Percentiles rank a stretch among this genome's conserved stretches.
phyloP scores from a whole-genome alignment of 2,888 invertebrate species.

The Hypolimnas misippus region DNA sequence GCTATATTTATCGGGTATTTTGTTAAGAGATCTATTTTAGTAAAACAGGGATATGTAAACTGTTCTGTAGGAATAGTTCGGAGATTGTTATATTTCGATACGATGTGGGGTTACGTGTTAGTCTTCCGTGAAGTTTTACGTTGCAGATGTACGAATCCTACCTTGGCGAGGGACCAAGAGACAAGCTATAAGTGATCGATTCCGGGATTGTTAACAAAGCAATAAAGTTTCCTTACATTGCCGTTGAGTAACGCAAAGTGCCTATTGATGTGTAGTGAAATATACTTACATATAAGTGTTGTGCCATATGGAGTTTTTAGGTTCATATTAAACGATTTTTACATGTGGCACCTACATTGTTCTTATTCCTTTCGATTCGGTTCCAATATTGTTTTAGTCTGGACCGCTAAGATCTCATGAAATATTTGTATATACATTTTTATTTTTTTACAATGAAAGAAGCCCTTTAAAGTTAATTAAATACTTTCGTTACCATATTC shows the following conservation, averaged over 20 bases:
- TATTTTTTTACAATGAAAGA: constrained; percentile 15
- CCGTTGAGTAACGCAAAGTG: constrained; percentile 57
- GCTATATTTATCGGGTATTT: constrained; percentile 17
- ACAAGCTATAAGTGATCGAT: constrained; percentile 28
- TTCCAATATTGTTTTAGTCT: constrained; percentile 13
- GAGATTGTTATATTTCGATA: constrained; percentile 23
- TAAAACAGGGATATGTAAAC: constrained; percentile 18
- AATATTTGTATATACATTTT: constrained; percentile 16
- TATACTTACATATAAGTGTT: constrained; percentile 41
- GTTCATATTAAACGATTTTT: constrained; percentile 24
- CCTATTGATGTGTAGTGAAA: constrained; percentile 62
- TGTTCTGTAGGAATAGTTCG: constrained; percentile 23
- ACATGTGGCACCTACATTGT: constrained; percentile 26
- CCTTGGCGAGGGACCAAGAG: constrained; percentile 60
- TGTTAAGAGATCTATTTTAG: constrained; percentile 24
- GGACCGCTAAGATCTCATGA: constrained; percentile 31
- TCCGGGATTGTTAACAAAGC: constrained; percentile 46
- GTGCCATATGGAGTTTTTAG: constrained; percentile 35
- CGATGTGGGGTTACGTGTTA: constrained; percentile 17
- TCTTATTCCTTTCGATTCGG: constrained; percentile 21
- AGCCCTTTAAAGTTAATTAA: constrained; percentile 1
- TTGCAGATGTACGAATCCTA: constrained; percentile 34
- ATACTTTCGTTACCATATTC: constrained; percentile 34
- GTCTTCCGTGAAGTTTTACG: constrained; percentile 24
- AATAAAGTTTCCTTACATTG: constrained; percentile 50